Evolutionary conservation across 2,113 vertebrate genomes (phyloP), one percentile per base, ranked within the genome.

Genomic region (Corvus moneduloides): DNA sequence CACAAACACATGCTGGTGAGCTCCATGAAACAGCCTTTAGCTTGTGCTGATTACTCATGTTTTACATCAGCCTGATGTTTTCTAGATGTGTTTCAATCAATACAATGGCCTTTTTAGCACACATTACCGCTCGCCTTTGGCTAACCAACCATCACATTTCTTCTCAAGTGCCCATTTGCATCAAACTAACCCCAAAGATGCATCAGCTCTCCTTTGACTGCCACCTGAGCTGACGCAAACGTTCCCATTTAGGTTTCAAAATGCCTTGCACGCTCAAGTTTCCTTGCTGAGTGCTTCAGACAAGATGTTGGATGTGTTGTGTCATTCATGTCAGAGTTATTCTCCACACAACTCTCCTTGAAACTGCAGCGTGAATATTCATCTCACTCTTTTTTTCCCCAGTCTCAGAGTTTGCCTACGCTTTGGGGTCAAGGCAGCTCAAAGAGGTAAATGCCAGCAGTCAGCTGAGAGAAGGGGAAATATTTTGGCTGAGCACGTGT

Each of bases 11-110:
- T 12, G 83, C 69, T 84, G 11, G 3, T 73, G 88, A 84, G 51
- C 68, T 68, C 67, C 68, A 55, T 43, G 87, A 76, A 96, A 96
- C 5, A 80, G 91, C 93, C 87, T 67, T 94, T 63, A 91, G 71
- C 92, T 71, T 44, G 82, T 77, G 71, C 82, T 96, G 94, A 95
- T 96, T 84, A 79, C 87, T 94, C 74, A n/a, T 84, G 94, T 93
- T 97, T 93, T 95, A 88, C 92, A 96, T 90, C 82, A 91, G 82
- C 10, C 90, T 63, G 94, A 94, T 95, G 90, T 90, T 94, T 95
- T 72, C 93, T 94, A 90, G 92, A 95, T 92, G 85, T 14, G 3
- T 88, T 95, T 95, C 94, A 94, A 96, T 96, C 94, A 84, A 97
- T 96, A 90, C 82, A 90, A 86, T 77, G 56, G 94, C 82, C 87